Conservation (phyloP, 2,797 vertebrate species). For the Gorsachius magnificus region DNA sequence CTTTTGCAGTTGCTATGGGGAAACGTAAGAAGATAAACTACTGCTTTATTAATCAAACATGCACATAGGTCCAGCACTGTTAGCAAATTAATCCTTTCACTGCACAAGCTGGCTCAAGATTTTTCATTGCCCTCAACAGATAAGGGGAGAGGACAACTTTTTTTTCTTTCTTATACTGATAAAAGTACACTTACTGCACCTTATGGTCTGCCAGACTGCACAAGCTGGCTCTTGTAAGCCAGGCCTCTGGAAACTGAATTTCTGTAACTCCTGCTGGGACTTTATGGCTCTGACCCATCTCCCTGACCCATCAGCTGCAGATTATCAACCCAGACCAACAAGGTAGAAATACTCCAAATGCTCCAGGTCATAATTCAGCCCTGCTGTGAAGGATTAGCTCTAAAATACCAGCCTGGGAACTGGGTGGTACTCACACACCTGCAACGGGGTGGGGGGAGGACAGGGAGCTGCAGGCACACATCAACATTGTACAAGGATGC, state of each 20-base stretch:
- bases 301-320: not conserved
- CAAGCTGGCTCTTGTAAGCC: not conserved
- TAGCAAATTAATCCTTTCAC: slow-evolving; percentile 44
- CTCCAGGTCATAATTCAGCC: not conserved
- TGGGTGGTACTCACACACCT: not conserved
- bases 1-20: not conserved
- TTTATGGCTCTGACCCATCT: not conserved
- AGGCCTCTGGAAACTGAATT: not conserved
- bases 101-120: not conserved
- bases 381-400: not conserved
- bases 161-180: not conserved
- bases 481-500: not conserved
- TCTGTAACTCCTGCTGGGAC: not conserved
- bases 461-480: not conserved
- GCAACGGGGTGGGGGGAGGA: not conserved
- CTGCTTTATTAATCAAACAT: slow-evolving; percentile 49
- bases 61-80: not conserved
- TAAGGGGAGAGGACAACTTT: not conserved
- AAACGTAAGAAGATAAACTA: slow-evolving; percentile 39
- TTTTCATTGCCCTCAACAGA: slow-evolving; percentile 3
- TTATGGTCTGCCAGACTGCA: fast-evolving
- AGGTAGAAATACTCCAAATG: not conserved
- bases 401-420: not conserved
- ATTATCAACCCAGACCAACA: not conserved
- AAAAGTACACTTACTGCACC: not conserved